Evolutionary conservation across 1,140 invertebrate species (phyloP).

Genomic region (Drosophila busckii): DNA sequence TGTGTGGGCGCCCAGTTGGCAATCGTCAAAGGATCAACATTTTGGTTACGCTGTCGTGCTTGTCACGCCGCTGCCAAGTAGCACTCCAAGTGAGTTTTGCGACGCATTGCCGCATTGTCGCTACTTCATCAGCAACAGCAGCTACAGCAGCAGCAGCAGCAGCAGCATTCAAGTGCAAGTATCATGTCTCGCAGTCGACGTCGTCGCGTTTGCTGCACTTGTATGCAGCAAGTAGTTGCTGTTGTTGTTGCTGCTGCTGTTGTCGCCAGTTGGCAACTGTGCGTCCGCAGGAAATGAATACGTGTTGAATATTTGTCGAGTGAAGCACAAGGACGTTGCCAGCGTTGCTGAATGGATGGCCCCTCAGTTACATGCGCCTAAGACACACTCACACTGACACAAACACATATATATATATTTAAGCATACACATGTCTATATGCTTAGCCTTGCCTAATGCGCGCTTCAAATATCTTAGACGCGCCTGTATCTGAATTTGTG

Average conservation of each 20-base stretch:
- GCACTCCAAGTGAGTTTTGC: constrained; percentile 72
- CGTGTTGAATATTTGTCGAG: constrained; percentile 76
- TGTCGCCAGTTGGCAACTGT: constrained; percentile 73
- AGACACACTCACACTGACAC: constrained; percentile 24
- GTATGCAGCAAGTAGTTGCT: constrained; percentile 49
- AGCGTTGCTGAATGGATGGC: constrained; percentile 26
- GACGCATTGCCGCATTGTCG: constrained; percentile 75
- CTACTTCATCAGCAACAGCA: constrained; percentile 66
- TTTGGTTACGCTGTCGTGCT: constrained; percentile 28
- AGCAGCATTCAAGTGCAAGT: constrained; percentile 62
- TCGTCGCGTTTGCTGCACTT: background rate
- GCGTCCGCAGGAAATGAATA: constrained; percentile 74
- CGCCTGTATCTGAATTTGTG: constrained; percentile 46
- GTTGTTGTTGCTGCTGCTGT: too few relatives aligned
- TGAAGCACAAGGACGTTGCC: constrained; percentile 66
- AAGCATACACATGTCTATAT: constrained; percentile 23
- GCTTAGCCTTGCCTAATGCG: constrained; percentile 62
- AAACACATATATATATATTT: constrained; percentile 17
- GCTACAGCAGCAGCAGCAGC: constrained; percentile 8
- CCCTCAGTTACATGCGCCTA: constrained; percentile 28
- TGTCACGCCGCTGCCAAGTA: constrained; percentile 57
- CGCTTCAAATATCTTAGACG: constrained; percentile 71
- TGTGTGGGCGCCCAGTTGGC: constrained; percentile 7
- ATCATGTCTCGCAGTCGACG: constrained; percentile 48
- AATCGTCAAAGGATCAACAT: constrained; percentile 74